A percentile compares a stretch with the other conserved stretches of the same genome.
Evolutionary conservation across 2,797 vertebrate genomes (phyloP).

Genomic region (Pipistrellus pygmaeus): DNA sequence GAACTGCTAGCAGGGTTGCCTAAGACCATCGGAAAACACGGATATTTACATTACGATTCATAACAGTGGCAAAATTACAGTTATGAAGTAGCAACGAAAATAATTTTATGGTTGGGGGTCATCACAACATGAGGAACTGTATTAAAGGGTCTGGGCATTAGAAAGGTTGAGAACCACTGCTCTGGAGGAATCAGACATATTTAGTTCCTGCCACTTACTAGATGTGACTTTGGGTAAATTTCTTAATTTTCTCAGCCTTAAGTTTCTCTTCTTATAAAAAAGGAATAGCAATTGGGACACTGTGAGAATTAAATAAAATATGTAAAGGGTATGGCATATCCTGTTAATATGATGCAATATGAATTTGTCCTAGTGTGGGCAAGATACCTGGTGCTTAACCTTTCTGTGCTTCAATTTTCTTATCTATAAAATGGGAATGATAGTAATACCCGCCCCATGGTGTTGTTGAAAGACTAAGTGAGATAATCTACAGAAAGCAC

Average conservation of each 20-base stretch:
- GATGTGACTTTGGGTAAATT: not conserved
- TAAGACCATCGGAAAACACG: no score
- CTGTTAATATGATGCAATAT: not conserved
- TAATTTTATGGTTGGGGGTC: no score
- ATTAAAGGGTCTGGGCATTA: no score
- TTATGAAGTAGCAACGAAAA: no score
- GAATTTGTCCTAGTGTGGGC: not conserved
- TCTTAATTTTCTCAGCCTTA: not conserved
- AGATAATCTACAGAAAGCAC: not conserved
- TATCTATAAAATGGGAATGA: not conserved
- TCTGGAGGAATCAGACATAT: not conserved
- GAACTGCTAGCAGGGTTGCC: no score
- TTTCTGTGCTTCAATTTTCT: not conserved
- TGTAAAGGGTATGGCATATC: not conserved
- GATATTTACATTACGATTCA: no score
- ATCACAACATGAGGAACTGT: no score
- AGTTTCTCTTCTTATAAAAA: not conserved
- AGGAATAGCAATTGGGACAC: not conserved
- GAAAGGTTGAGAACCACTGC: no score
- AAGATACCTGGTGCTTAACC: not conserved
- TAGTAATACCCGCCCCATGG: not conserved
- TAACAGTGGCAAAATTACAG: no score
- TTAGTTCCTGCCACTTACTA: not conserved
- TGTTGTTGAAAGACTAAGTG: not conserved
- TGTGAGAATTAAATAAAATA: not conserved